Base-by-base conservation (phyloP, 2,888 invertebrate species). In the Anagyrus pseudococci region DNA sequence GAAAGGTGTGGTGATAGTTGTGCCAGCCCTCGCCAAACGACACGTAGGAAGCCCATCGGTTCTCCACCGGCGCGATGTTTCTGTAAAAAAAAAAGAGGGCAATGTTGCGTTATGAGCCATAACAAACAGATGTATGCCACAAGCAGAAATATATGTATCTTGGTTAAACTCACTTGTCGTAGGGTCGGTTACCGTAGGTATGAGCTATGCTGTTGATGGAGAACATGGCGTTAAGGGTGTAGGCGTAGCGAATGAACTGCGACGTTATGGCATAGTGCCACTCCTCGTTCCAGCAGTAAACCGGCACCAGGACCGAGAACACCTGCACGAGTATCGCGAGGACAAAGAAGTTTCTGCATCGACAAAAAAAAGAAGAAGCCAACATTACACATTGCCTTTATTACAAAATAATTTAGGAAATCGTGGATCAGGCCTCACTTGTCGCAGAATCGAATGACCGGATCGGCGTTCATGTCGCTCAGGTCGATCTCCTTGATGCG, bases 121-220 rank as follows among this genome's bases (percentile, higher is more conserved):
- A n/a, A n/a, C n/a, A n/a, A n/a, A n/a, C n/a, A n/a, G n/a, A n/a
- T n/a, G n/a, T n/a, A n/a, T n/a, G n/a, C n/a, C n/a, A n/a, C n/a
- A 3, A 43, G n/a, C 19, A 2, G n/a, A 43, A 50, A 13, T 19
- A 53, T 17, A 33, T 4, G 10, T 7, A 29, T 29, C 4, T 29
- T 10, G 29, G 3, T 19, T 4, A 10, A 37, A 68, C 70, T 63
- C 49, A 73, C 73, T 54, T 69, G 59, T 73, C 71, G 33, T 71
- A 72, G 10, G 71, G 70, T 46, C 64, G 68, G 25, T 19, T 17
- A 8, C 73, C 70, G 37, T 29, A 68, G 13, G 52, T 33, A 58
- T 73, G 94, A 1, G 93, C 93, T 0, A 87, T 86, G 68, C 92
- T 92, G 77, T 94, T 94, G 6, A 94, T 91, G 4, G 88, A 82